Percentiles rank a stretch among this genome's conserved stretches.
These are phyloP conservation scores for Microhierax caerulescens DNA, from an alignment of 2,797 vertebrate species.

Conservation along the genomic window DNA sequence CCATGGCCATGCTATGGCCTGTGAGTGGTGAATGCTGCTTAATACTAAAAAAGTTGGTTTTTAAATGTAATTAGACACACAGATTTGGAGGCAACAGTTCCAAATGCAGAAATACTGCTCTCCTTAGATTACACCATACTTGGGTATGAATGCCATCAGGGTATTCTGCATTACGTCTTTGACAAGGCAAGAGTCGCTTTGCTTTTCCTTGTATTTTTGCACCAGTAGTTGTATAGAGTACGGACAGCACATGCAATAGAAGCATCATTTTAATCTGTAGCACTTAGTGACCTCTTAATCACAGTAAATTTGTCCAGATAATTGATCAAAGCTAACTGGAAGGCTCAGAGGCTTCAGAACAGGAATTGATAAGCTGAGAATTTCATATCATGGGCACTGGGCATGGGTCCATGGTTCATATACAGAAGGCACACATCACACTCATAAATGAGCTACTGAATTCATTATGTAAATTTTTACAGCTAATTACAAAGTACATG, in stretches of 20 bases:
- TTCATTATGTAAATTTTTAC: background rate
- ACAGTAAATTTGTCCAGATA: background rate
- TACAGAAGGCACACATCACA: background rate
- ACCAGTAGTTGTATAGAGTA: background rate
- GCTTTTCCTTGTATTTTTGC: background rate
- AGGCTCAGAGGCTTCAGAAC: background rate
- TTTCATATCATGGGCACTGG: background rate
- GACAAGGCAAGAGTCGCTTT: background rate
- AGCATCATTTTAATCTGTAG: background rate
- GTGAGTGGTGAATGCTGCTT: background rate
- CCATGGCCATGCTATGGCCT: accelerated
- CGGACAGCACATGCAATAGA: background rate
- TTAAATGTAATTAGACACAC: background rate
- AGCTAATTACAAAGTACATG: slow-evolving; percentile 12
- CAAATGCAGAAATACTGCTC: background rate
- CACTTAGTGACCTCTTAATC: background rate
- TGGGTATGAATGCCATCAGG: background rate
- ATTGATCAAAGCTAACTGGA: background rate
- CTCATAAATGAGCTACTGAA: background rate
- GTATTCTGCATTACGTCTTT: background rate
- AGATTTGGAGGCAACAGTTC: background rate
- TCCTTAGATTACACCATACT: background rate
- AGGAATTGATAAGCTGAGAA: background rate
- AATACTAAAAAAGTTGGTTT: background rate
- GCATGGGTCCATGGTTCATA: background rate